Base-by-base conservation (phyloP, 2,113 vertebrate genomes). In the Engraulis encrasicolus region DNA sequence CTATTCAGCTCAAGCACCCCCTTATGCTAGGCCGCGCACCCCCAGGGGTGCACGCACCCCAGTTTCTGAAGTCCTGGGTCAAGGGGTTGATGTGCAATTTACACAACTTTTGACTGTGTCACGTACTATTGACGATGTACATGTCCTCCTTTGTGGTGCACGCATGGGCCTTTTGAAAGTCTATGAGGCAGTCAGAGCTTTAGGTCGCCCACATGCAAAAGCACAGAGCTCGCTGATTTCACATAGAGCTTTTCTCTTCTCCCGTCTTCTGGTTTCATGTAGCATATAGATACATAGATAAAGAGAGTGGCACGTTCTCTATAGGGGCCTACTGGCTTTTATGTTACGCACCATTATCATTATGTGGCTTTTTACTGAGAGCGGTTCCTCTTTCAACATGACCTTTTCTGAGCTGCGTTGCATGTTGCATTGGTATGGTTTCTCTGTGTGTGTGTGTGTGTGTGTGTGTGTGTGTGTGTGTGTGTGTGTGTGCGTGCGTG, bases 401-500 rank as follows among this genome's bases (percentile, higher is more conserved):
- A 58, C 52, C 40, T 5, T n/a, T 66, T 6, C 58, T 66, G 9
- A 66, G 1, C 58, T 66, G 23, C 14, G n/a, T 66, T n/a, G n/a
- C n/a, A 11, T 45, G 40, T 45, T 45, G 40, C 40, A 45, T 45
- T 45, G 40, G 9, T 5, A 45, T 9, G 9, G 9, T 45, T 3
- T 45, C 9, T 45, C n/a, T 40, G 37, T 48, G 50, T 37, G 49
- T 54, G 17, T 23, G n/a, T 20, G 12, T 78, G 19, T 23, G 27
- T 23, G 34, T 83, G 85, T 49, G 14, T 80, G 18, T 18, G 50
- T 54, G 6, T 50, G 48, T 19, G 50, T 50, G 17, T 34, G 49
- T 20, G 4, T 54, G 80, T 54, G 17, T 81, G 80, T 81, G 20
- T 81, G 54, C 54, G 52, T 81, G 80, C 31, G 36, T 81, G 17